Evolutionary conservation across 2,888 invertebrate genomes (phyloP).

Genomic region (Nemapogon koenigi): DNA sequence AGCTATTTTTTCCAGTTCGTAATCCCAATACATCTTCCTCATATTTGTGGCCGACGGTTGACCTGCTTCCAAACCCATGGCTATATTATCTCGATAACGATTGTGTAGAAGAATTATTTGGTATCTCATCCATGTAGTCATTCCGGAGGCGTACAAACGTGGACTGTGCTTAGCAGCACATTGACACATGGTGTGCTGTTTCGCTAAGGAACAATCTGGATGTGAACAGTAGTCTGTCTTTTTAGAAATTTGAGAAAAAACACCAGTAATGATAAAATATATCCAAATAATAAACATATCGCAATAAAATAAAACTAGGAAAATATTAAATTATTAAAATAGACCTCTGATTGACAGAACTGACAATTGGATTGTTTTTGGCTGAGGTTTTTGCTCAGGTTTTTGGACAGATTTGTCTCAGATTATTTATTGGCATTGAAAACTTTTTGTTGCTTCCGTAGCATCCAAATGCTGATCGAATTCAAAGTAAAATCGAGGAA

Average conservation of each 20-base stretch:
- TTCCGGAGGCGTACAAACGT: constrained; percentile 44
- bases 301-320: no score
- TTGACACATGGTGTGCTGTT: constrained; percentile 48
- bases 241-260: neutral
- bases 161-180: constrained; percentile 38
- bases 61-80: constrained; percentile 49
- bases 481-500: no score
- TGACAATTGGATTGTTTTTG: no score
- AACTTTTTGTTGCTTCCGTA: no score
- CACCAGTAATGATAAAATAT: neutral
- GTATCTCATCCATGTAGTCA: constrained; percentile 54
- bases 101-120: constrained; percentile 49
- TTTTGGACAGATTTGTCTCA: no score
- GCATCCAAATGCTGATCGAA: no score
- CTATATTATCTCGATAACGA: constrained; percentile 50
- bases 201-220: constrained; percentile 47
- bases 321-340: no score
- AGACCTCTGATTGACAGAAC: no score
- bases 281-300: no score
- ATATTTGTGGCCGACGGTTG: constrained; percentile 57
- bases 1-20: constrained; percentile 50
- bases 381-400: no score
- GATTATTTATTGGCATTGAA: no score
- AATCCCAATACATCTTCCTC: constrained; percentile 61
- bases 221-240: constrained; percentile 35